Evolutionary conservation across 2,113 vertebrate species (phyloP).

Genomic region (Thomomys bottae): DNA sequence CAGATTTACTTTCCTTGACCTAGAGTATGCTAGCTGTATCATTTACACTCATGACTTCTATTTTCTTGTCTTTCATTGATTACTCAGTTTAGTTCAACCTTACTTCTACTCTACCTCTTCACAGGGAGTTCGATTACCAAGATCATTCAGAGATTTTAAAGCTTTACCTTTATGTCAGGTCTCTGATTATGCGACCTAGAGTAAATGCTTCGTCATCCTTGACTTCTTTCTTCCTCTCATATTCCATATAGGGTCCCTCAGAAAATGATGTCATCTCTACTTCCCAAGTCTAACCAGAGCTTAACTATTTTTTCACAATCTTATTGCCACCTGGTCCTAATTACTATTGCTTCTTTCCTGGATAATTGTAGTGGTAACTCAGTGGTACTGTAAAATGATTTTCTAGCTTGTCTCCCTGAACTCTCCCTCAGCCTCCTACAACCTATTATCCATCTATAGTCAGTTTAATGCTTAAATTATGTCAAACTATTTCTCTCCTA

Average conservation of each 20-base stretch:
- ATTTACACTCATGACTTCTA: neutral
- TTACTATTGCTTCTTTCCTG: neutral
- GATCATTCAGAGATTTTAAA: neutral
- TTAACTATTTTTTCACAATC: conserved; percentile 33
- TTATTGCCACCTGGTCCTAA: neutral
- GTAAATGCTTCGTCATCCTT: neutral
- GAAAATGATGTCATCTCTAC: conserved; percentile 20
- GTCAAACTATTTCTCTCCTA: neutral
- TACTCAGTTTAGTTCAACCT: neutral
- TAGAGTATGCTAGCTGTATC: neutral
- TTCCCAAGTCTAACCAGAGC: neutral
- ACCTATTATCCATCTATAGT: neutral
- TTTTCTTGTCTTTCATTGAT: conserved; percentile 43
- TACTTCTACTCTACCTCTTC: neutral
- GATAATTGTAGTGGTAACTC: neutral
- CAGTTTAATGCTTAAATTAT: conserved; percentile 12
- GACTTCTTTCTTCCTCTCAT: neutral
- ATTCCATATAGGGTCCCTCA: neutral
- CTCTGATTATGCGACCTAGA: neutral
- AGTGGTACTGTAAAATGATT: neutral
- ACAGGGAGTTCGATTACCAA: neutral
- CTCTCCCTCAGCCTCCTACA: neutral
- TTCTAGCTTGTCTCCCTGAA: neutral
- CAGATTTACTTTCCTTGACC: neutral
- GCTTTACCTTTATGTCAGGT: neutral